Base-by-base conservation (phyloP, 2,888 invertebrate genomes). In the Neoitamus cyanurus region DNA sequence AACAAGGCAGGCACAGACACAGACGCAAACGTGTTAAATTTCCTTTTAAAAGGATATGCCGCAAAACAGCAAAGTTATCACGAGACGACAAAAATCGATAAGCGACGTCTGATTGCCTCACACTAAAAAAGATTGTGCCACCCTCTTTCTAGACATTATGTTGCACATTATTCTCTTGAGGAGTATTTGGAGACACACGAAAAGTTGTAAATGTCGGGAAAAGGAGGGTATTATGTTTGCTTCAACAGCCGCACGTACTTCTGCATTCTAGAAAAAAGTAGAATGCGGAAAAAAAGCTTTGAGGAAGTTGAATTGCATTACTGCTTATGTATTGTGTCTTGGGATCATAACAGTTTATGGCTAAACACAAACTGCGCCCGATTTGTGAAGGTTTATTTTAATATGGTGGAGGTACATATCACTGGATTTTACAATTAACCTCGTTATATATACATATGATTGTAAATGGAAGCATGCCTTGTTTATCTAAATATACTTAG, bases 11-110 rank as follows among this genome's bases (percentile, higher is more conserved):
- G 15, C 42, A n/a, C n/a, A n/a, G n/a, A n/a, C 20, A 9, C 58
- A 20, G 58, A 20, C 58, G n/a, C 13, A 31, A 31, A 70, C 6
- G 30, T 70, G 30, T 70, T 70, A 70, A 70, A 70, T 70, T 70
- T 70, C 30, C 15, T 31, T 70, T 31, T 70, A 31, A 70, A 70
- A 70, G 70, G 31, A 70, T 30, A 70, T 70, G 31, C 70, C 70
- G 31, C 70, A 31, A 31, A 58, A 58, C 58, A 58, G 58, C 58
- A 20, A 58, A 58, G 58, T 34, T 70, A 70, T 36, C 73, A 73
- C 73, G 73, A 70, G 70, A 70, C 73, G 36, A 34, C 36, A 34
- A 73, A 73, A 73, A 73, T 73, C 73, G 73, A 73, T 73, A 73
- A 9, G 73, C 31, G 73, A 73, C 73, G 73, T 73, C 73, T 73